phyloP scores from a whole-genome alignment of 2,888 invertebrate genomes.

The Smittia aterrima region DNA sequence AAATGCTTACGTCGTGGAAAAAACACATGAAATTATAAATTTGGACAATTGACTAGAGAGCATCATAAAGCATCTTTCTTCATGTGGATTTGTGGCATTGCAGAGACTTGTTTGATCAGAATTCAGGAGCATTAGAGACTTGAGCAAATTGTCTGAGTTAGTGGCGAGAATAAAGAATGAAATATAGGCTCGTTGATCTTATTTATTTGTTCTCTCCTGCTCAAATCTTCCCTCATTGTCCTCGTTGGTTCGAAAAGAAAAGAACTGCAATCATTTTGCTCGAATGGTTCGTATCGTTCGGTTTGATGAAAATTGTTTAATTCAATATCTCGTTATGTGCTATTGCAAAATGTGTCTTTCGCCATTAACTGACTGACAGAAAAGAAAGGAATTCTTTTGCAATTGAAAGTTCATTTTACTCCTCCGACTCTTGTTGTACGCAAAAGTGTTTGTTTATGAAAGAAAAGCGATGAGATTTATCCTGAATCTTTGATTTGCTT shows the following conservation, averaged over 20 bases:
- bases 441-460: constrained; percentile 4
- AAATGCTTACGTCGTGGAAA: constrained; percentile 23
- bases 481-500: constrained; percentile 8
- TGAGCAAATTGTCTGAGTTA: constrained; percentile 11
- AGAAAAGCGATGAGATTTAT: neutral
- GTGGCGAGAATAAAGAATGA: constrained; percentile 1
- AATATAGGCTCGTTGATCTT: constrained; percentile 4
- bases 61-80: constrained; percentile 10
- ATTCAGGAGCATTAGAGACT: neutral
- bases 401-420: neutral
- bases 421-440: neutral
- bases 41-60: constrained; percentile 16
- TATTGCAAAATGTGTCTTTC: neutral
- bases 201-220: neutral
- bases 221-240: neutral
- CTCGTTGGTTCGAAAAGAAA: neutral
- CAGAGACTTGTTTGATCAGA: constrained; percentile 3
- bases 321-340: neutral
- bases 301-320: neutral
- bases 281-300: neutral
- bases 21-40: constrained; percentile 10
- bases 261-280: constrained; percentile 12
- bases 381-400: neutral
- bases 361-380: neutral
- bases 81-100: constrained; percentile 10